A percentile compares a stretch with the other conserved stretches of the same genome.
These are phyloP conservation scores for Pharmacophagus antenor DNA, from an alignment of 2,888 invertebrate species.

Conservation along the genomic window DNA sequence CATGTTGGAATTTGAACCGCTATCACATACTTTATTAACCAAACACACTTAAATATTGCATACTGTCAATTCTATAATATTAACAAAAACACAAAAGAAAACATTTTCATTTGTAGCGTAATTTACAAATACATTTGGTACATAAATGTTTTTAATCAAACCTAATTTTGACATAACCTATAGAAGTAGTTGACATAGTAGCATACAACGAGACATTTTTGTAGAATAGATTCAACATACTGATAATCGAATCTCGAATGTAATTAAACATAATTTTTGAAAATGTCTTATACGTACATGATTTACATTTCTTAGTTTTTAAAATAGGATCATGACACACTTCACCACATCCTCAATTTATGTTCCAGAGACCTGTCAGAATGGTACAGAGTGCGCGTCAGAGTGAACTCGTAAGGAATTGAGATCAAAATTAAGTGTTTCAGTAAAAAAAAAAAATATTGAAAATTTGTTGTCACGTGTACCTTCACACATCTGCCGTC, in stretches of 20 bases:
- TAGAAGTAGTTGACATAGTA: conserved; percentile 15
- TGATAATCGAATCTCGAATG: too few relatives aligned
- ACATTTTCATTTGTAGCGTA: conserved; percentile 9
- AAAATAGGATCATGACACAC: conserved; percentile 55
- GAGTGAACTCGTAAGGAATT: conserved; percentile 91
- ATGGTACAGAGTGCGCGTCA: conserved; percentile 92
- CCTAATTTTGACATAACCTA: conserved; percentile 8
- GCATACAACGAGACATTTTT: neutral
- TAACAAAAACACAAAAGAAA: conserved; percentile 32
- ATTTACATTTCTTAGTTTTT: conserved; percentile 10
- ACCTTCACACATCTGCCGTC: conserved; percentile 77
- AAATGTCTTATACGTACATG: neutral
- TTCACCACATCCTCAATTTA: conserved; percentile 74
- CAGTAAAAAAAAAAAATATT: conserved; percentile 68
- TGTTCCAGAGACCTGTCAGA: conserved; percentile 86
- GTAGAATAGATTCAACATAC: conserved; percentile 2
- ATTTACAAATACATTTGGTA: conserved; percentile 12
- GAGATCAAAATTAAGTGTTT: conserved; percentile 76
- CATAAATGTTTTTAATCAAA: conserved; percentile 1
- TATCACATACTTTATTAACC: conserved; percentile 45
- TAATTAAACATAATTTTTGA: conserved; percentile 26
- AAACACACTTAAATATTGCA: conserved; percentile 78
- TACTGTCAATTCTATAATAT: conserved; percentile 59
- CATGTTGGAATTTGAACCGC: conserved; percentile 58
- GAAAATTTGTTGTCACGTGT: conserved; percentile 76